Conservation (phyloP, 2,113 vertebrate species). For the Petaurus breviceps region DNA sequence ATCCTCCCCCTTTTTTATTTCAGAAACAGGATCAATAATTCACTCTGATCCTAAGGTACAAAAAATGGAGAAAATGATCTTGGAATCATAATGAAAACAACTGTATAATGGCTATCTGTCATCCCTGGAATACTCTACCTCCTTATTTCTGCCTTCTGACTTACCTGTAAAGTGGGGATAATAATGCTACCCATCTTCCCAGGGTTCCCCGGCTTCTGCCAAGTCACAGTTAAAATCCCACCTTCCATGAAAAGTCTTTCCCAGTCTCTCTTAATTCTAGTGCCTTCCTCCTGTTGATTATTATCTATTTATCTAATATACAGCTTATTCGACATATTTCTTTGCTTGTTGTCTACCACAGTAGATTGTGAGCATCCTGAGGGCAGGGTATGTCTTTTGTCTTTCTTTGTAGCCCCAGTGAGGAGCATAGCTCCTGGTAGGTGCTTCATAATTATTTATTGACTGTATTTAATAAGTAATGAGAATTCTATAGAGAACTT, state of each 20-base stretch:
- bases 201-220: background rate
- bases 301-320: background rate
- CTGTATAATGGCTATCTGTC: background rate
- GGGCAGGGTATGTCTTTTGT: background rate
- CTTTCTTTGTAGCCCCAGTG: background rate
- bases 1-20: constrained; percentile 22
- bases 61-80: background rate
- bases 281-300: background rate
- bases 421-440: background rate
- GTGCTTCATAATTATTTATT: background rate
- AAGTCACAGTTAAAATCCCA: background rate
- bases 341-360: background rate
- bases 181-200: background rate
- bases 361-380: background rate
- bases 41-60: background rate
- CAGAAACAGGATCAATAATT: constrained; percentile 35
- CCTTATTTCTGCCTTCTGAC: background rate
- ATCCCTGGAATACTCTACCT: background rate
- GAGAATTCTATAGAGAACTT: background rate
- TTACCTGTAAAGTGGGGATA: background rate
- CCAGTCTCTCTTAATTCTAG: background rate
- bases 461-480: background rate
- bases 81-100: background rate
- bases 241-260: background rate
- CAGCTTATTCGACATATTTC: background rate